Percentiles rank a stretch among this genome's conserved stretches.
These are phyloP conservation scores for Papilio dardanus DNA, from an alignment of 1,140 invertebrate genomes.

Conservation along the genomic window DNA sequence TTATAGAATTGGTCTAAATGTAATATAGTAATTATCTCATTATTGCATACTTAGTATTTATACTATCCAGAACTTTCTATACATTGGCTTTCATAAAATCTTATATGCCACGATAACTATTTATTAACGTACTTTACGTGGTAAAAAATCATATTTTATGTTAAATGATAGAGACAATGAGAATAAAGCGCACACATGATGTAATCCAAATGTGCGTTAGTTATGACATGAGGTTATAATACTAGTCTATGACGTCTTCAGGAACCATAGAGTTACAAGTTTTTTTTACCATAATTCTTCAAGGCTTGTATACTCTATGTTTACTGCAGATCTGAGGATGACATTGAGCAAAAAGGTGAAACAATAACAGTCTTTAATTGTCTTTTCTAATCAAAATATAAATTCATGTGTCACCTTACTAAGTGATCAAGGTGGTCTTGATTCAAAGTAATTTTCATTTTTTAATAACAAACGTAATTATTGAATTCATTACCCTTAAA, in stretches of 20 bases:
- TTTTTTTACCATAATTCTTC: constrained; percentile 21
- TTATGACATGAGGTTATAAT: background rate
- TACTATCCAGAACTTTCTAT: background rate
- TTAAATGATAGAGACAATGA: background rate
- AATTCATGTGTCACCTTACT: background rate
- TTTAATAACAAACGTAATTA: background rate
- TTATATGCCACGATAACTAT: background rate
- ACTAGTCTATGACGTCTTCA: constrained; percentile 43
- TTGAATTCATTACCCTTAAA: background rate
- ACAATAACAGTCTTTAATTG: constrained; percentile 55
- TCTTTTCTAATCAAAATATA: constrained; percentile 43
- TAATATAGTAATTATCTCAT: background rate
- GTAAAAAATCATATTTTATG: background rate
- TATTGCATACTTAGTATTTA: background rate
- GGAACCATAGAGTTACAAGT: constrained; percentile 50
- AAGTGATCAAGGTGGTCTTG: background rate
- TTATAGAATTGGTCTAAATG: background rate
- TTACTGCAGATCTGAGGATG: constrained; percentile 50
- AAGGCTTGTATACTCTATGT: constrained; percentile 41
- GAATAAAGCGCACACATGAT: background rate
- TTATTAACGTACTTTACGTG: background rate
- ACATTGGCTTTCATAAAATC: background rate
- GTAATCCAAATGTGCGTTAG: background rate
- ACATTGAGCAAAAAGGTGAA: constrained; percentile 58
- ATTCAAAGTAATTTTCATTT: background rate